Percentiles rank a stretch among this genome's conserved stretches.
Evolutionary conservation across 2,113 vertebrate genomes (phyloP).

Genomic region (Columbina picui): DNA sequence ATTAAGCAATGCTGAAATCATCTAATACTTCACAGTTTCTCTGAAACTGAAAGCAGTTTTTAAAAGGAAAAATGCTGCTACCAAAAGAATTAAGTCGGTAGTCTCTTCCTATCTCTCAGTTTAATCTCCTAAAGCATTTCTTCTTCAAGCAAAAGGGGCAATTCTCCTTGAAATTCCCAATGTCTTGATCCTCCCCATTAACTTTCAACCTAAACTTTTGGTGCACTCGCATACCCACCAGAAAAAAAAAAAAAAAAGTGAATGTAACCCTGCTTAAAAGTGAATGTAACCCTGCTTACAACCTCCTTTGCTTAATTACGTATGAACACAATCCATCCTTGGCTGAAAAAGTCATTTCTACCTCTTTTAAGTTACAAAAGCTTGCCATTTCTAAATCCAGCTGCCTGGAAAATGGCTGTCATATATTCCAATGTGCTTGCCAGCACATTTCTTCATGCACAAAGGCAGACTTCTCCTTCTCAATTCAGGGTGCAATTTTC

Average conservation of each 20-base stretch:
- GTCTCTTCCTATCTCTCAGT: neutral
- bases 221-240: neutral
- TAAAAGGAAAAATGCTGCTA: neutral
- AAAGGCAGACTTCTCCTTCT: neutral
- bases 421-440: neutral
- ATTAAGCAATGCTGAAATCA: neutral
- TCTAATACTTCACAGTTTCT: neutral
- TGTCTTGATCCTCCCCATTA: neutral
- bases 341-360: neutral
- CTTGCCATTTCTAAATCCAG: neutral
- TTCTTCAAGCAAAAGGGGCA: neutral
- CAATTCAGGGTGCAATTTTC: neutral
- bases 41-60: neutral
- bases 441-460: neutral
- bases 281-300: neutral
- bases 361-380: neutral
- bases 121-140: neutral
- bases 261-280: neutral
- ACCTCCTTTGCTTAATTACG: neutral
- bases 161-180: neutral
- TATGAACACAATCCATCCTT: neutral
- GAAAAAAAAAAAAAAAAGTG: too few species aligned
- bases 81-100: neutral
- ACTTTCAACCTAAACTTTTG: neutral
- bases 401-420: neutral